Evolutionary conservation across 2,888 invertebrate species (phyloP), one percentile per base, ranked within the genome.

Genomic region (Himalopsyche kuldschensis): DNA sequence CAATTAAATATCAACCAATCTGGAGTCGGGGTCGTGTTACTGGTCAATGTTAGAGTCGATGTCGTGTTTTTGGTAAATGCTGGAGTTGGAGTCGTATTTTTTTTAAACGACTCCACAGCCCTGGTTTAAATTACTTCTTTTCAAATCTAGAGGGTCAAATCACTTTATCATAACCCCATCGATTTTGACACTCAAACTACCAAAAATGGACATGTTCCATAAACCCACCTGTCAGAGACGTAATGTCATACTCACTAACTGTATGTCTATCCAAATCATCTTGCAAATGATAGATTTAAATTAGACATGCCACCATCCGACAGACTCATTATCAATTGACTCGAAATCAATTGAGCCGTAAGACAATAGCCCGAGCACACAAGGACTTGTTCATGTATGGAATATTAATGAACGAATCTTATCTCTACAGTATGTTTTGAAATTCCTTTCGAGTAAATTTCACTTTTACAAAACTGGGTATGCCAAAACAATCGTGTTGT

Each of bases 381-480:
- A 69, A 27, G 69, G 20, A 27, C 69, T 20, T 27, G 69, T 27
- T 5, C 69, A 27, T 27, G 55, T 69, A 69, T 24, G 11, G 69
- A 69, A 27, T 69, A 69, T 69, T 69, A 69, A 69, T 69, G 69
- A 27, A 69, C 15, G 69, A 69, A 8, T 69, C 69, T 69, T 15
- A 27, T 69, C 27, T 69, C 27, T 30, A 30, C 27, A 27, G 69
- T 69, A 27, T 80, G 83, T 80, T 86, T 79, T 79, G 83, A 78
- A 77, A 79, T 47, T 35, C 24, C 46, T 80, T 46, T 17, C 27
- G 35, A 81, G 76, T 30, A 10, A 75, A 32, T 32, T 80, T 27
- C 35, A 76, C 24, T 47, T 27, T 69, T 27, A 69, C 69, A 15
- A 69, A 69, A 11, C 27, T 24, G 63, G 63, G 24, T 24, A n/a